These are phyloP conservation scores for Tiphia femorata DNA, from an alignment of 2,888 invertebrate species.

Conservation along the genomic window DNA sequence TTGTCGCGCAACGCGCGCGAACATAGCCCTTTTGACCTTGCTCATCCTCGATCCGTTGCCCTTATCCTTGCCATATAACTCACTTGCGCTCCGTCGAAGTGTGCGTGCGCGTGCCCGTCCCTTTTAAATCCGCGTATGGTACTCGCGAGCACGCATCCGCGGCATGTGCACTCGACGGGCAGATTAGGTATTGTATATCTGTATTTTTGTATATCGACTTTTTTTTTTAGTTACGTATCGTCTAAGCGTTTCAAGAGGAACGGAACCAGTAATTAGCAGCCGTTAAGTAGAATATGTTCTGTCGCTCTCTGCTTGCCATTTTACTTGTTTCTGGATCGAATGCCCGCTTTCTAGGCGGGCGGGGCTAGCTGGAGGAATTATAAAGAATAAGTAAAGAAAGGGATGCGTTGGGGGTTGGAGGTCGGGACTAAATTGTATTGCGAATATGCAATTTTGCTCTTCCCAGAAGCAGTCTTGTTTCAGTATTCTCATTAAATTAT, in stretches of 20 bases:
- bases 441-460: too few species aligned
- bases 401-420: too few species aligned
- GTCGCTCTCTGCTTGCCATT: slow-evolving; percentile 58
- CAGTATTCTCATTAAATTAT: too few species aligned
- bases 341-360: slow-evolving; percentile 30
- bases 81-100: neutral
- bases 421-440: neutral
- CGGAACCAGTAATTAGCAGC: slow-evolving; percentile 44
- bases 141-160: slow-evolving; percentile 5
- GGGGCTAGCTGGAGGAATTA: slow-evolving; percentile 18
- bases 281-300: slow-evolving; percentile 49
- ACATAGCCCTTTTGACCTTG: slow-evolving; percentile 33
- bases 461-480: too few species aligned
- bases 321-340: slow-evolving; percentile 49
- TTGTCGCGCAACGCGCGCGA: slow-evolving; percentile 17
- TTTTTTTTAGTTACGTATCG: slow-evolving; percentile 60
- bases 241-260: slow-evolving; percentile 53
- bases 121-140: too few species aligned
- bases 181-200: slow-evolving; percentile 46
- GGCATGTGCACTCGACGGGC: too few species aligned
- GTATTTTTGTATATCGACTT: slow-evolving; percentile 67
- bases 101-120: neutral
- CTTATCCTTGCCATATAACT: slow-evolving; percentile 41
- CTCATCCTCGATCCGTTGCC: slow-evolving; percentile 40
- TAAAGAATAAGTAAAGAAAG: too few species aligned